phyloP scores from a whole-genome alignment of 2,888 invertebrate genomes.

The Athetis lepigone region DNA sequence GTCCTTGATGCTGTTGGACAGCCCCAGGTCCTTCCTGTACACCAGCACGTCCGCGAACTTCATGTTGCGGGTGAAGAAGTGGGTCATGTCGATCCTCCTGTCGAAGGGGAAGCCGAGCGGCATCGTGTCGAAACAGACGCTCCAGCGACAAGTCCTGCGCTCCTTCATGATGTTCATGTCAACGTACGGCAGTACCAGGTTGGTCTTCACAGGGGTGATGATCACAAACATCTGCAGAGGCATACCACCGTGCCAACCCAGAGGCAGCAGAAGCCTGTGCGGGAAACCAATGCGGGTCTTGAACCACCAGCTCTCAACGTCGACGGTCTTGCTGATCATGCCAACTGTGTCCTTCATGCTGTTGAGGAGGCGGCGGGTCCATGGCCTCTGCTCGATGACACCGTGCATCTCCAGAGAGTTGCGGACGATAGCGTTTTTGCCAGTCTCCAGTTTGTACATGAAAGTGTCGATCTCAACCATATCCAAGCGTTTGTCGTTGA shows the following conservation, averaged over 20 bases:
- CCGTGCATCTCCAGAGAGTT: constrained; percentile 92
- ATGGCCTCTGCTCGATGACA: constrained; percentile 91
- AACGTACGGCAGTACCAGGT: constrained; percentile 82
- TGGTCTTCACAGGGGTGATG: constrained; percentile 89
- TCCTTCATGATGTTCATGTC: constrained; percentile 87
- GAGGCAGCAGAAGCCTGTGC: constrained; percentile 93
- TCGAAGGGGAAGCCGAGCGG: constrained; percentile 95
- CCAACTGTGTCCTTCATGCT: constrained; percentile 74
- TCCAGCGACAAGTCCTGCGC: constrained; percentile 89
- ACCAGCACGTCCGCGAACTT: constrained; percentile 92
- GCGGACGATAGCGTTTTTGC: constrained; percentile 93
- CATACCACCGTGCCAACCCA: constrained; percentile 92
- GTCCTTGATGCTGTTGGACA: constrained; percentile 79
- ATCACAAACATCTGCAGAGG: constrained; percentile 92
- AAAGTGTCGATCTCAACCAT: constrained; percentile 90
- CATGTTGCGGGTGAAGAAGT: constrained; percentile 92
- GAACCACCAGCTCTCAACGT: constrained; percentile 90
- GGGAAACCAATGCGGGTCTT: constrained; percentile 91
- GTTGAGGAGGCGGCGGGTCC: constrained; percentile 78
- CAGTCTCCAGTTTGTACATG: constrained; percentile 91
- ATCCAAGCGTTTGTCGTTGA: constrained; percentile 83
- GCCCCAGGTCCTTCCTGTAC: constrained; percentile 90
- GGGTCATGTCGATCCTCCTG: constrained; percentile 90
- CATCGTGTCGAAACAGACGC: constrained; percentile 91
- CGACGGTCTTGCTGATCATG: constrained; percentile 87